These are phyloP conservation scores for Nannoperca obscura DNA, from an alignment of 2,797 vertebrate genomes.

Conservation along the genomic window DNA sequence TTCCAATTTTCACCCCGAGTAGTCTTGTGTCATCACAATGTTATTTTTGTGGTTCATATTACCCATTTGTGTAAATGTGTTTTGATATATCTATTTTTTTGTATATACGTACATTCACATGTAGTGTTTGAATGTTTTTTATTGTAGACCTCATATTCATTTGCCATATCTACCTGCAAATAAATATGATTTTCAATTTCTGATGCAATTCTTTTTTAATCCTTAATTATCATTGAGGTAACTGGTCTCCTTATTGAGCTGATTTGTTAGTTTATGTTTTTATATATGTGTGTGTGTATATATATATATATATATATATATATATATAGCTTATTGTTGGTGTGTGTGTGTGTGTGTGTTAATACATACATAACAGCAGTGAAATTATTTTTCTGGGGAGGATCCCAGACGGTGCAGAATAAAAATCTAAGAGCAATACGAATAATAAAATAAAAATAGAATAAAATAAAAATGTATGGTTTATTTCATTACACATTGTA, in stretches of 20 bases:
- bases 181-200: conserved; percentile 63
- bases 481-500: too few species aligned
- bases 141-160: conserved; percentile 53
- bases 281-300: too few species aligned
- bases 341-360: too few species aligned
- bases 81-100: conserved; percentile 81
- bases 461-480: too few species aligned
- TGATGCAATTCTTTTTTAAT: neutral
- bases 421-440: too few species aligned
- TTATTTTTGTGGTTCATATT: conserved; percentile 54
- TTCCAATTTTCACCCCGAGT: neutral
- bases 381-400: too few species aligned
- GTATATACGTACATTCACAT: conserved; percentile 55
- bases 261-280: neutral
- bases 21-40: conserved; percentile 25
- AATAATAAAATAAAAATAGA: too few species aligned
- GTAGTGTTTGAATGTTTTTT: conserved; percentile 61
- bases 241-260: neutral
- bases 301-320: too few species aligned
- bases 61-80: conserved; percentile 63
- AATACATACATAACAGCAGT: too few species aligned
- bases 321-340: too few species aligned
- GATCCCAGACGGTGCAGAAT: too few species aligned
- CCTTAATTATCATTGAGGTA: neutral
- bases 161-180: conserved; percentile 61